These are phyloP conservation scores for Geopemphigus sp. DNA, from an alignment of 1,140 invertebrate species.

Conservation along the genomic window DNA sequence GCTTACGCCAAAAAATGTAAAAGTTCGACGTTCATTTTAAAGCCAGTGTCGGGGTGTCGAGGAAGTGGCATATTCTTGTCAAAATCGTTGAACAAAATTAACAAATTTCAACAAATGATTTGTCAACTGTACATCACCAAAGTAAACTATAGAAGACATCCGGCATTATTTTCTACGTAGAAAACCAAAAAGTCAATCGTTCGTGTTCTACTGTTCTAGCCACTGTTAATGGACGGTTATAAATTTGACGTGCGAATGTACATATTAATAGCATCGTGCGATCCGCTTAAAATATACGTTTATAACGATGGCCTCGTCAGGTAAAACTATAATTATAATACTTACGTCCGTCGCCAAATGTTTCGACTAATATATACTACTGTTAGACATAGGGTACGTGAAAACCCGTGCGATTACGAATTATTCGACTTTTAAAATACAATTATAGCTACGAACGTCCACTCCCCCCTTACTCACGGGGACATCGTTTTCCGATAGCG, in stretches of 20 bases:
- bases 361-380: too few species aligned
- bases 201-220: conserved; percentile 57
- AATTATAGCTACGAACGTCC: too few species aligned
- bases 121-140: conserved; percentile 24
- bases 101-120: conserved; percentile 1
- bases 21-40: conserved; percentile 13
- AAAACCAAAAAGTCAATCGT: neutral
- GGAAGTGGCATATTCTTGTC: neutral
- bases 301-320: conserved; percentile 79
- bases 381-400: too few species aligned
- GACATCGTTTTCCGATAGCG: too few species aligned
- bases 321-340: conserved; percentile 57
- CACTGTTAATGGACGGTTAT: conserved; percentile 81
- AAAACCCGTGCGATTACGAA: too few species aligned
- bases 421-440: too few species aligned
- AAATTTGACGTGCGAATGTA: conserved; percentile 87
- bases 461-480: too few species aligned
- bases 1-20: neutral
- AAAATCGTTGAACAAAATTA: conserved; percentile 15
- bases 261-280: conserved; percentile 81
- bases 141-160: neutral
- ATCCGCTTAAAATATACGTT: conserved; percentile 75
- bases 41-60: neutral
- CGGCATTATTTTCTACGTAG: neutral
- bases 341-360: too few species aligned